Evolutionary conservation across 2,888 invertebrate species (phyloP).

Genomic region (Coelopa pilipes): DNA sequence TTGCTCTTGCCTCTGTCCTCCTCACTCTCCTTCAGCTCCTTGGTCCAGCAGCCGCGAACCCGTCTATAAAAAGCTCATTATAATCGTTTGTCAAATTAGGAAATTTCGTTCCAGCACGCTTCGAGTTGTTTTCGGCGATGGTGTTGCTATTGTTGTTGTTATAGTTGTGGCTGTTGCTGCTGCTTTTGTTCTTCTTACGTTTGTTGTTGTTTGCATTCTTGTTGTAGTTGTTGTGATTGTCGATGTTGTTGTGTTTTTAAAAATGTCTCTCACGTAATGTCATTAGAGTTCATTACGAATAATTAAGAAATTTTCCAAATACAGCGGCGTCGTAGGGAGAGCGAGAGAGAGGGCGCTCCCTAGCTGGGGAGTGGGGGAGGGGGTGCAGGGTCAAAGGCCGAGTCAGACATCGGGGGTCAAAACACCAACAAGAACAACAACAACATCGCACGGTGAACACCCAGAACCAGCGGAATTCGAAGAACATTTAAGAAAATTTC

Average conservation of each 20-base stretch:
- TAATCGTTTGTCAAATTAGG: conserved; percentile 33
- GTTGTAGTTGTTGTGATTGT: background rate
- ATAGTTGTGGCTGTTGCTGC: too few species aligned
- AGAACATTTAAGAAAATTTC: conserved; percentile 4
- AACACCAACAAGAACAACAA: background rate
- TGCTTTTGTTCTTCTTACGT: too few species aligned
- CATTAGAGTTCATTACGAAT: conserved; percentile 51
- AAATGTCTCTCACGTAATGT: conserved; percentile 49
- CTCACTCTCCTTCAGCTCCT: too few species aligned
- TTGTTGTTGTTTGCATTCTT: conserved; percentile 1
- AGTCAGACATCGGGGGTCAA: background rate
- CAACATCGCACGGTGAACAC: conserved; percentile 21
- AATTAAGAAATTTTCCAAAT: conserved; percentile 45
- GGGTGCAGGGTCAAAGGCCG: background rate
- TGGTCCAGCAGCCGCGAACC: background rate
- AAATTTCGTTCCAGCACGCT: conserved; percentile 6
- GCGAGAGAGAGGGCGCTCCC: background rate
- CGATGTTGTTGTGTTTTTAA: conserved; percentile 25
- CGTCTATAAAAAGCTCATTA: conserved; percentile 22
- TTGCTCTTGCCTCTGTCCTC: too few species aligned
- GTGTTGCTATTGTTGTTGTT: too few species aligned
- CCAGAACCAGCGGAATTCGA: conserved; percentile 15
- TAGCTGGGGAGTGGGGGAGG: background rate
- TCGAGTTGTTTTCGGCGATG: background rate
- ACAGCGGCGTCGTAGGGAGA: conserved; percentile 6